phyloP scores from a whole-genome alignment of 2,888 invertebrate genomes.

The Formica aserva region DNA sequence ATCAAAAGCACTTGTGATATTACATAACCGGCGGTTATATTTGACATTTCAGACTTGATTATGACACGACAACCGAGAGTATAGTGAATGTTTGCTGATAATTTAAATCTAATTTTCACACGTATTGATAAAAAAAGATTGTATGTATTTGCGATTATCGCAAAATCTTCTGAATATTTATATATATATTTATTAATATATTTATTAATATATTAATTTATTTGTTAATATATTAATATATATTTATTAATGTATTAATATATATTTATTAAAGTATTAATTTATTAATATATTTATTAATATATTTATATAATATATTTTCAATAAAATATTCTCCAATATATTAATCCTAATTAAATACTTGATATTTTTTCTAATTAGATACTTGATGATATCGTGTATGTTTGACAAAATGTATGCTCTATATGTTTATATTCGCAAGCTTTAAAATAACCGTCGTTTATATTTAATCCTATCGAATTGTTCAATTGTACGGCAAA shows the following conservation, averaged over 20 bases:
- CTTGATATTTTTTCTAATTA: background rate
- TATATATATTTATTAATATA: background rate
- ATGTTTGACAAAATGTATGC: background rate
- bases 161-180: background rate
- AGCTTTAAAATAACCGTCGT: background rate
- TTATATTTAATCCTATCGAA: slow-evolving; percentile 4
- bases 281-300: background rate
- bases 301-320: no score
- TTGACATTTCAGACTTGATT: slow-evolving; percentile 15
- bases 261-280: background rate
- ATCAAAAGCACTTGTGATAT: background rate
- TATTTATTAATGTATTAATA: no score
- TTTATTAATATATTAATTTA: background rate
- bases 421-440: background rate
- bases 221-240: background rate
- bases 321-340: no score
- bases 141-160: background rate
- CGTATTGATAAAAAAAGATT: background rate
- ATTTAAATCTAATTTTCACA: background rate
- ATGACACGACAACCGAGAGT: background rate
- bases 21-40: slow-evolving; percentile 2
- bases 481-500: slow-evolving; percentile 3
- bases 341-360: no score
- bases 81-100: background rate
- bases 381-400: background rate